A percentile compares a stretch with the other conserved stretches of the same genome.
phyloP scores from a whole-genome alignment of 2,888 invertebrate species.

The Melolontha melolontha region DNA sequence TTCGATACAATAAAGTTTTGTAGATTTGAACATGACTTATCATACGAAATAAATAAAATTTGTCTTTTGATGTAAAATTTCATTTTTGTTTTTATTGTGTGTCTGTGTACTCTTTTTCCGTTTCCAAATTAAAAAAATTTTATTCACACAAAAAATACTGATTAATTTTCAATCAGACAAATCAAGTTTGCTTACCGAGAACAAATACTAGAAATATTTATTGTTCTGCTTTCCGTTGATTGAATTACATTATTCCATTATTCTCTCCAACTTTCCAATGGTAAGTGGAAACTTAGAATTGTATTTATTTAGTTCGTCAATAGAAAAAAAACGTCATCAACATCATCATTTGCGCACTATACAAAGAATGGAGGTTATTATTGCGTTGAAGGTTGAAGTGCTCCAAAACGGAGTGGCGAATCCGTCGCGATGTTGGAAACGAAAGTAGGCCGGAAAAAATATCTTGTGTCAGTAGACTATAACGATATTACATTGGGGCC shows the following conservation, averaged over 20 bases:
- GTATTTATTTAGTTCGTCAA: slow-evolving; percentile 46
- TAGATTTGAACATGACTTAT: too few species aligned
- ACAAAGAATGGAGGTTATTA: slow-evolving; percentile 20
- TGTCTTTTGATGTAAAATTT: too few species aligned
- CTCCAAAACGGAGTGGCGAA: slow-evolving; percentile 4
- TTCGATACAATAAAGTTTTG: too few species aligned
- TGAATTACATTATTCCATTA: slow-evolving; percentile 51
- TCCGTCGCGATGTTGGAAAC: background rate
- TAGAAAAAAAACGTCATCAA: background rate
- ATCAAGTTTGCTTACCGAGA: slow-evolving; percentile 1
- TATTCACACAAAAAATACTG: background rate
- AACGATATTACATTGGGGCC: slow-evolving; percentile 32
- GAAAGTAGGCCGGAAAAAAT: slow-evolving; percentile 25
- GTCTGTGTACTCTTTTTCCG: too few species aligned
- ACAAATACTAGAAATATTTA: slow-evolving; percentile 2
- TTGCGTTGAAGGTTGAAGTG: slow-evolving; percentile 16
- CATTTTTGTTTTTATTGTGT: too few species aligned
- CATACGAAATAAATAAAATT: too few species aligned
- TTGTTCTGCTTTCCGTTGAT: slow-evolving; percentile 48
- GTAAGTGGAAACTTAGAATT: slow-evolving; percentile 53
- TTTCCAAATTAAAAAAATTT: background rate
- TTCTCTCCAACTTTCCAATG: slow-evolving; percentile 49
- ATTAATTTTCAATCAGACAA: background rate
- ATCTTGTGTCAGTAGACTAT: slow-evolving; percentile 9
- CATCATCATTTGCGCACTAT: slow-evolving; percentile 10